Percentiles rank a stretch among this genome's conserved stretches.
phyloP scores from a whole-genome alignment of 2,113 vertebrate genomes.

The Gorsachius goisagi region DNA sequence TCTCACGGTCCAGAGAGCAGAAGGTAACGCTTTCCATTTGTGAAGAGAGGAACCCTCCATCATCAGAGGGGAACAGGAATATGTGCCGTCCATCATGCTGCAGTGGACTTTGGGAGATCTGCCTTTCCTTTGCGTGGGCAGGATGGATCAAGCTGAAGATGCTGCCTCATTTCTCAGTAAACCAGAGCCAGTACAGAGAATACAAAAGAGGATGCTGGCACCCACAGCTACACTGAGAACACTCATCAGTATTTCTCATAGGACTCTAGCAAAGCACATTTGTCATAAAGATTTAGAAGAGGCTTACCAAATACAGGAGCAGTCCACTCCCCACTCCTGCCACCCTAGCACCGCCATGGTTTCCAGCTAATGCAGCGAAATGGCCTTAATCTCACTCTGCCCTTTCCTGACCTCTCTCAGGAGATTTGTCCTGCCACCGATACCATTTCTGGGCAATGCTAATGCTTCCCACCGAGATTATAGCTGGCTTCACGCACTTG shows the following conservation, averaged over 20 bases:
- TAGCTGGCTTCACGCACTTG: neutral
- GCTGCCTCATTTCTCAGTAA: neutral
- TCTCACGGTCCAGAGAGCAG: neutral
- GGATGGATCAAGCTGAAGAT: neutral
- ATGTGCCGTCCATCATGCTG: accelerated
- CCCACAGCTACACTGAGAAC: neutral
- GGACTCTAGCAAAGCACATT: neutral
- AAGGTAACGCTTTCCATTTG: neutral
- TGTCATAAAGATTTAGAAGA: neutral
- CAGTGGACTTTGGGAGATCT: neutral
- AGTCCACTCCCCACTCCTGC: neutral
- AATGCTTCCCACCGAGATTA: neutral
- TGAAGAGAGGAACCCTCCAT: neutral
- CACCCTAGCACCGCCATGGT: neutral
- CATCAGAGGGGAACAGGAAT: neutral
- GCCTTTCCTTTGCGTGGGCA: neutral
- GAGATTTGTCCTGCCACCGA: neutral
- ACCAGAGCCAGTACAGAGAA: neutral
- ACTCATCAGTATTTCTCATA: neutral
- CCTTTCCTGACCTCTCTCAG: neutral
- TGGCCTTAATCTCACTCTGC: neutral
- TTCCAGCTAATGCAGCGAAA: neutral
- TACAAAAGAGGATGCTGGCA: neutral
- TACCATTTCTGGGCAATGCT: neutral
- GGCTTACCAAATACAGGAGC: neutral